These are phyloP conservation scores for Hippocampus guttulatus DNA, from an alignment of 2,113 vertebrate species.

Conservation along the genomic window DNA sequence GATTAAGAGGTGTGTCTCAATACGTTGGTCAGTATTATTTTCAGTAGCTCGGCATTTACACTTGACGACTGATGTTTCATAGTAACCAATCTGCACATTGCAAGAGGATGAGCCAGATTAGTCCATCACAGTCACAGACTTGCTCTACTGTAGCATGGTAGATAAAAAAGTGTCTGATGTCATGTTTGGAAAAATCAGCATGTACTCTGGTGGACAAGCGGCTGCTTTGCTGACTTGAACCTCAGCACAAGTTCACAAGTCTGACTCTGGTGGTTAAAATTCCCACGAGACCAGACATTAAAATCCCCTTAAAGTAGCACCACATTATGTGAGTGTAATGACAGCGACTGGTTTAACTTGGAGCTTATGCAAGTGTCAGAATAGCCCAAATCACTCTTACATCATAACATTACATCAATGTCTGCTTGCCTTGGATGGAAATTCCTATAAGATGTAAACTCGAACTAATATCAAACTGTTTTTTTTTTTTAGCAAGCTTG, in stretches of 20 bases:
- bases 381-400: slow-evolving; percentile 5
- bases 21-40: not conserved
- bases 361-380: slow-evolving; percentile 15
- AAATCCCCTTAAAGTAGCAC: slow-evolving; percentile 15
- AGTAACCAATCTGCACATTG: slow-evolving; percentile 48
- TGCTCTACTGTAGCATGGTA: slow-evolving; percentile 13
- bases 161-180: slow-evolving; percentile 38
- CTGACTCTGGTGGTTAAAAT: slow-evolving; percentile 16
- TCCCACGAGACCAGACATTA: slow-evolving; percentile 24
- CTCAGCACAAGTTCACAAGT: slow-evolving; percentile 9
- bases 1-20: slow-evolving; percentile 15
- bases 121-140: slow-evolving; percentile 9
- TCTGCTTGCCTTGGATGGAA: not conserved
- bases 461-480: not conserved
- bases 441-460: not conserved
- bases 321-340: slow-evolving; percentile 1
- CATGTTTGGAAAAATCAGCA: slow-evolving; percentile 34
- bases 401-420: slow-evolving; percentile 2
- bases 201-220: slow-evolving; percentile 22
- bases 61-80: slow-evolving; percentile 23
- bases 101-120: slow-evolving; percentile 40
- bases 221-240: slow-evolving; percentile 28
- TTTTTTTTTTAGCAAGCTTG: not conserved
- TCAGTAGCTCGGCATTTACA: not conserved
- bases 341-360: not conserved